Evolutionary conservation across 2,888 invertebrate species (phyloP), one percentile per base, ranked within the genome.

Genomic region (Conistra vaccinii): DNA sequence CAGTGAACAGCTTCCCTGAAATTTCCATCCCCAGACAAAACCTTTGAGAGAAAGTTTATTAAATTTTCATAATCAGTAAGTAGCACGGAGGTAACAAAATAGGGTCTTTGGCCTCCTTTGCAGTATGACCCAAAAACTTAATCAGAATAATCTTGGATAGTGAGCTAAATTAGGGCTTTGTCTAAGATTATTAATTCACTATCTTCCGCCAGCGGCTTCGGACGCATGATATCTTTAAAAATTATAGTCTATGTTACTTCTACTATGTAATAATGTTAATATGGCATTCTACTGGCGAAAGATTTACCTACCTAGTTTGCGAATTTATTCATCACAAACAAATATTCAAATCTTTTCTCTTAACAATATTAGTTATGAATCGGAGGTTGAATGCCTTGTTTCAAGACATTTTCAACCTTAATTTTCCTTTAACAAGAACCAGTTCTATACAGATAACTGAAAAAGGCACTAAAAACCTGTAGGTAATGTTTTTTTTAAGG

Each of bases 1-100:
- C 7, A 3, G 17, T 35, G 23, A 60, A 63, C 26, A 20, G 42
- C 39, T 65, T n/a, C n/a, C 23, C 53, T 29, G 26, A 26, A 55
- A 68, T 45, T 45, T n/a, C 26, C 39, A 57, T 26, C 14, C 20
- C 45, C 35, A 29, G 23, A 53, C 23, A 32, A 65, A 71, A 61
- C 42, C n/a, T 14, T 42, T 3, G 2, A 23, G 20, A 20, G 10
- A 26, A 68, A 55, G 42, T 61, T 78, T 65, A 77, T 83, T 29
- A 78, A 77, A 65, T 26, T 69, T 83, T 77, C 60, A 68, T 60
- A 65, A 57, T 83, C 10, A 29, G 14, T 35, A 35, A 63, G 42
- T 45, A 58, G 57, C 17, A n/a, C 32, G 12, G 55, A 29, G 48
- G 29, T 80, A 42, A 51, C 39, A 51, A 67, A 69, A 32, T 12